phyloP scores from a whole-genome alignment of 2,888 invertebrate genomes.

The Zhengitettix transpicula region DNA sequence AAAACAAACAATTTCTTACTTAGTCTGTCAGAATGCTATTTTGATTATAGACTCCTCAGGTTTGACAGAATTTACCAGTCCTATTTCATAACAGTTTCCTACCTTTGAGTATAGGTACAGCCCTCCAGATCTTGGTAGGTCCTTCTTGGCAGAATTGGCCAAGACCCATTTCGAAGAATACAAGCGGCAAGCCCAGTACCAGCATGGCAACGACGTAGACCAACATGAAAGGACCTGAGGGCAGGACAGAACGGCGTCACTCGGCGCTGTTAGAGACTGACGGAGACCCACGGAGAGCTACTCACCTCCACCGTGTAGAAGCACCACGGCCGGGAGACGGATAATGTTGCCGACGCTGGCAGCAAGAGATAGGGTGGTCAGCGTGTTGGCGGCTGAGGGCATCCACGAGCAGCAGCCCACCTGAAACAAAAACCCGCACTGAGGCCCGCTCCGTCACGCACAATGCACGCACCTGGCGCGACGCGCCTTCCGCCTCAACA shows the following conservation, averaged over 20 bases:
- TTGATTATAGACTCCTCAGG: too few species aligned
- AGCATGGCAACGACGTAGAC: conserved; percentile 32
- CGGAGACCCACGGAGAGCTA: not conserved
- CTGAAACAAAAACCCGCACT: conserved; percentile 17
- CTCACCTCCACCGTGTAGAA: conserved; percentile 36
- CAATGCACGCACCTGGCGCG: too few species aligned
- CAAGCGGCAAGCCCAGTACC: conserved; percentile 36
- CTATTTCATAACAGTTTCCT: conserved; percentile 10
- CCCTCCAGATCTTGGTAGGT: conserved; percentile 44
- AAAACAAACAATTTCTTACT: too few species aligned
- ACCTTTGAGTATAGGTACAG: conserved; percentile 50
- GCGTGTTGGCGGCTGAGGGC: conserved; percentile 25
- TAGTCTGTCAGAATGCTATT: too few species aligned
- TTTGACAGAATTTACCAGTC: too few species aligned
- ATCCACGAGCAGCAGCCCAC: conserved; percentile 22
- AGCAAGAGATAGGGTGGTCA: conserved; percentile 38
- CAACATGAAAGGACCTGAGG: conserved; percentile 31
- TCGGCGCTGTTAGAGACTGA: too few species aligned
- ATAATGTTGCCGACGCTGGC: conserved; percentile 38
- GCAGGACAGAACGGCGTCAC: too few species aligned
- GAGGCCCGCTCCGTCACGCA: too few species aligned
- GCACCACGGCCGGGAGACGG: conserved; percentile 39
- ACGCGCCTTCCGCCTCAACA: too few species aligned
- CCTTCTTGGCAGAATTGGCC: conserved; percentile 50
- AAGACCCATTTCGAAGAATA: conserved; percentile 41